Conservation (phyloP, 2,797 vertebrate genomes). For the Sebastolobus alascanus region DNA sequence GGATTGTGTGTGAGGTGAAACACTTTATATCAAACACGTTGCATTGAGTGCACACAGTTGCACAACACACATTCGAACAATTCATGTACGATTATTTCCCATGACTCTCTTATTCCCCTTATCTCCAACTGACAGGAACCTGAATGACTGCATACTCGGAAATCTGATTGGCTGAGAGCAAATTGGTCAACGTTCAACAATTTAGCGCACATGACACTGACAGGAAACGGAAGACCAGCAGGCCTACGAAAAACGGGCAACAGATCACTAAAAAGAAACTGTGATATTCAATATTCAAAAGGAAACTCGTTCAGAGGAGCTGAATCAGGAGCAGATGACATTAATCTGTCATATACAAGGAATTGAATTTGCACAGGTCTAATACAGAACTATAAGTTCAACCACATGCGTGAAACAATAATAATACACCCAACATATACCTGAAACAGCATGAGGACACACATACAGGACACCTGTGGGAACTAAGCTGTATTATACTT, state of each 20-base stretch:
- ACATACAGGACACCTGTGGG: conserved; percentile 47
- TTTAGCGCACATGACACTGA: neutral
- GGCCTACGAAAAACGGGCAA: neutral
- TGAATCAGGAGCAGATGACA: neutral
- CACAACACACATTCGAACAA: neutral
- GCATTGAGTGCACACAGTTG: neutral
- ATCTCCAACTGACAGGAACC: conserved; percentile 61
- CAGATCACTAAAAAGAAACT: neutral
- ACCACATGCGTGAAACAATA: neutral
- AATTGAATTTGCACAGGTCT: neutral
- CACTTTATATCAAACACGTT: neutral
- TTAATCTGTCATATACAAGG: neutral
- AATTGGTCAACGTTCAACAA: conserved; percentile 61
- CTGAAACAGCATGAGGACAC: neutral
- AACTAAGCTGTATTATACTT: conserved; percentile 50
- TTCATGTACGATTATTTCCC: conserved; percentile 14
- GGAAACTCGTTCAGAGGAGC: neutral
- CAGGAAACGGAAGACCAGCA: neutral
- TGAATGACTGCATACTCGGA: conserved; percentile 62
- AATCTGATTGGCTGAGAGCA: conserved; percentile 64
- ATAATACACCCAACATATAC: neutral
- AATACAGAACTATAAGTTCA: neutral
- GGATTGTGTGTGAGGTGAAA: neutral
- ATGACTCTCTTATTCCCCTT: conserved; percentile 34
- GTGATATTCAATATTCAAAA: neutral